Percentiles rank a stretch among this genome's conserved stretches.
phyloP scores from a whole-genome alignment of 2,113 vertebrate species.

The Thalassarche chlororhynchos region DNA sequence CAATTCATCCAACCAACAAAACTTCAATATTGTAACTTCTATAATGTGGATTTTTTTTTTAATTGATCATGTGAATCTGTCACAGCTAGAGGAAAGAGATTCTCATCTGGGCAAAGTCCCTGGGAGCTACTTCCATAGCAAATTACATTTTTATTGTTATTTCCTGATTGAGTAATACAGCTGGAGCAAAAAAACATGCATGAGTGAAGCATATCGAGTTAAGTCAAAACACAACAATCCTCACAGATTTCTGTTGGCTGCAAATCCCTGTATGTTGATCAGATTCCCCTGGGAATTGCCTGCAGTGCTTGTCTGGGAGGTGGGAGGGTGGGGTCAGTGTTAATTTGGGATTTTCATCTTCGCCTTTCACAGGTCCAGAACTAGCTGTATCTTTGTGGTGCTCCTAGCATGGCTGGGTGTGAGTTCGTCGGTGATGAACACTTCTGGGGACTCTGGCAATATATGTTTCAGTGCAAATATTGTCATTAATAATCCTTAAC shows the following conservation, averaged over 20 bases:
- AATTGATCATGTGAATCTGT: not conserved
- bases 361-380: not conserved
- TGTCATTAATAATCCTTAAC: not conserved
- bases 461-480: not conserved
- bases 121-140: not conserved
- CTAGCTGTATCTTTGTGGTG: not conserved
- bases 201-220: not conserved
- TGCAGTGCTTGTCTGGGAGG: not conserved
- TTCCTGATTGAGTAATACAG: constrained; percentile 19
- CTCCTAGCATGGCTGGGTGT: not conserved
- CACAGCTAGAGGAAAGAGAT: not conserved
- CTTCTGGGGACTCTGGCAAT: not conserved
- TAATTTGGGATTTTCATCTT: not conserved
- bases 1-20: not conserved
- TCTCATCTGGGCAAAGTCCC: not conserved
- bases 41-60: not conserved
- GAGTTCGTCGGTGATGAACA: fast-evolving
- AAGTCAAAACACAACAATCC: not conserved
- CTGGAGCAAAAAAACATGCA: not conserved
- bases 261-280: not conserved
- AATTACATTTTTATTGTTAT: constrained; percentile 9
- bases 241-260: not conserved
- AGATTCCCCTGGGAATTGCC: not conserved
- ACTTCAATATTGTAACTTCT: not conserved
- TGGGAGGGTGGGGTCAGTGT: not conserved